These are phyloP conservation scores for Lota lota DNA, from an alignment of 2,113 vertebrate species.

Conservation along the genomic window DNA sequence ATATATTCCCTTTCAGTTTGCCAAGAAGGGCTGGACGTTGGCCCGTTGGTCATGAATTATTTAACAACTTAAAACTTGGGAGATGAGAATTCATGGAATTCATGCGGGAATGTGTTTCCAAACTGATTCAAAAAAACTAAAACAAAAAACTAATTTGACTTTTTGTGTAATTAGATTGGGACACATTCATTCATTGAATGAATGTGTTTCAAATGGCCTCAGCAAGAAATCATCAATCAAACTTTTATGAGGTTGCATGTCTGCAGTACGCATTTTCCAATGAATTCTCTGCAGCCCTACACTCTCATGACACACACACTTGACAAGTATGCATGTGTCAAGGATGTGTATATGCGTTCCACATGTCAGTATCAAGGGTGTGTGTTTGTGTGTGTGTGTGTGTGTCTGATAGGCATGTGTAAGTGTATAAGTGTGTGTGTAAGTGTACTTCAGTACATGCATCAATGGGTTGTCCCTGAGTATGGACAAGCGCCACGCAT, in stretches of 20 bases:
- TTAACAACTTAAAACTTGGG: constrained; percentile 5
- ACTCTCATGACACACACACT: no score
- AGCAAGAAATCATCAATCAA: not conserved
- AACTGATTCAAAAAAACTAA: not conserved
- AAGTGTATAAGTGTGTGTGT: constrained; percentile 7
- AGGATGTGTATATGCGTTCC: no score
- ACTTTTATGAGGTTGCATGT: no score
- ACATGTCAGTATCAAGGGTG: no score
- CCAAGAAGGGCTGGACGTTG: not conserved
- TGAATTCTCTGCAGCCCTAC: no score
- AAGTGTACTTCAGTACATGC: not conserved
- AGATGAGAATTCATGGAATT: constrained; percentile 19
- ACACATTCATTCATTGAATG: not conserved
- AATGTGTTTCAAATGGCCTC: not conserved
- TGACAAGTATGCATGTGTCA: no score
- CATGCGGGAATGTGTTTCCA: not conserved
- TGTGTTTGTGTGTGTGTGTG: no score
- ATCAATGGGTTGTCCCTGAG: not conserved
- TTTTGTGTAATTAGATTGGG: not conserved
- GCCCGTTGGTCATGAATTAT: constrained; percentile 36
- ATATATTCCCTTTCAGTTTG: constrained; percentile 9
- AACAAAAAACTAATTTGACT: not conserved
- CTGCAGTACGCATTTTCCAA: no score
- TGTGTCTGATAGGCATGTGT: no score
- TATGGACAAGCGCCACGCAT: not conserved